These are phyloP conservation scores for Semicossyphus pulcher DNA, from an alignment of 2,113 vertebrate species.

Conservation along the genomic window DNA sequence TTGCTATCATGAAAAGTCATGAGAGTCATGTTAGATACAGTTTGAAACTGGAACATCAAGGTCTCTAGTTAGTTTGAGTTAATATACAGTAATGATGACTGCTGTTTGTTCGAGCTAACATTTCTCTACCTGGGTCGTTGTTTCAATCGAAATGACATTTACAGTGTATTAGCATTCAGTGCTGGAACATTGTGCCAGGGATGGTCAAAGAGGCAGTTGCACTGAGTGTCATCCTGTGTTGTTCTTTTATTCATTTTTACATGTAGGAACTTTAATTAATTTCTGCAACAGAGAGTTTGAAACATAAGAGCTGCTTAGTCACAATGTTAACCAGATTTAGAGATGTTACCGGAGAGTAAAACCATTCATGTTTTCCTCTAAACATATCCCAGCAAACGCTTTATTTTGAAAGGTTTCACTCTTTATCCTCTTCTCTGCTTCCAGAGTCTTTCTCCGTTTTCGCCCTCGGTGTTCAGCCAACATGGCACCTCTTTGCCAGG, in stretches of 20 bases:
- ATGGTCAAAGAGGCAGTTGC: slow-evolving; percentile 3
- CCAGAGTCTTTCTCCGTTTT: slow-evolving; percentile 1
- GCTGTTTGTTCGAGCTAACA: not conserved
- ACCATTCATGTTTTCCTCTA: not conserved
- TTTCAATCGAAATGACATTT: too few species aligned
- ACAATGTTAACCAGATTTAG: not conserved
- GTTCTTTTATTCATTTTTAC: too few species aligned
- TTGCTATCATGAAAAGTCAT: not conserved
- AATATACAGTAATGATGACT: not conserved
- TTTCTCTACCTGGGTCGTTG: too few species aligned
- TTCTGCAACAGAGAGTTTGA: too few species aligned
- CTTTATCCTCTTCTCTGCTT: not conserved
- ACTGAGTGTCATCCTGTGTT: too few species aligned
- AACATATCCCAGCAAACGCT: not conserved
- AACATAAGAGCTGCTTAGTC: not conserved
- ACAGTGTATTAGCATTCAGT: too few species aligned
- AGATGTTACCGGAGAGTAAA: not conserved
- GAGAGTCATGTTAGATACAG: not conserved
- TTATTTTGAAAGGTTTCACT: not conserved
- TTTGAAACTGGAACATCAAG: not conserved
- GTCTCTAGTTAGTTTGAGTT: too few species aligned
- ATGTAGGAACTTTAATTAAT: too few species aligned
- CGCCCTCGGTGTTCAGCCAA: slow-evolving; percentile 2
- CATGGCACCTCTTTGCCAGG: slow-evolving; percentile 23
- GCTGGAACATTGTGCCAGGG: not conserved